Evolutionary conservation across 2,797 vertebrate genomes (phyloP).

Genomic region (Taenioides sp.): DNA sequence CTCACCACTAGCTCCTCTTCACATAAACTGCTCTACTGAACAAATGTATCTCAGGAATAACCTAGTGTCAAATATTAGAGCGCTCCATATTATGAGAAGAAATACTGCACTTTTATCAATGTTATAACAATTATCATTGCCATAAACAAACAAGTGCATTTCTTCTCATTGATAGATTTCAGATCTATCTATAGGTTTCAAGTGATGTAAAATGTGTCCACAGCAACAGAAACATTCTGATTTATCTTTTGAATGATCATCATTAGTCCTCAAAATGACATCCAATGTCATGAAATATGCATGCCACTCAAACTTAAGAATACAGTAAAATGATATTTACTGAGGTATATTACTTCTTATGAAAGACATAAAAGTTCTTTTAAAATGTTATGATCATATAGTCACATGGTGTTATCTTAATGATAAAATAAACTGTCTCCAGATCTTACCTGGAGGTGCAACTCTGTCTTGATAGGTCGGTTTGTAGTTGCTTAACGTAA

Average conservation of each 20-base stretch:
- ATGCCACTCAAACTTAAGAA: too few species aligned
- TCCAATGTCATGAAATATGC: not conserved
- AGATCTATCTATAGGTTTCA: not conserved
- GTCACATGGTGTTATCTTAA: too few species aligned
- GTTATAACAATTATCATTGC: not conserved
- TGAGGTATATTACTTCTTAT: too few species aligned
- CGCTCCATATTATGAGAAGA: not conserved
- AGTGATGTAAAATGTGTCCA: not conserved
- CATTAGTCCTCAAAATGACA: not conserved
- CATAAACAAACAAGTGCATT: not conserved
- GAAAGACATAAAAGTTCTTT: too few species aligned
- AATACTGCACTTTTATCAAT: not conserved
- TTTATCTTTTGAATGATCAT: not conserved
- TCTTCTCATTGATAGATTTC: not conserved
- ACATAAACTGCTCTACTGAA: not conserved
- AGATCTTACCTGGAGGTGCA: slow-evolving; percentile 92
- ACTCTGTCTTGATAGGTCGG: slow-evolving; percentile 98
- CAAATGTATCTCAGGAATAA: not conserved
- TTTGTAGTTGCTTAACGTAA: slow-evolving; percentile 89
- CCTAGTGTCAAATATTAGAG: too few species aligned
- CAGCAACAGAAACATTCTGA: not conserved
- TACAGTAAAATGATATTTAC: too few species aligned
- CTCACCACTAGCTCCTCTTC: not conserved
- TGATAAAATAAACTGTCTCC: not conserved
- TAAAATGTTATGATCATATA: too few species aligned